Evolutionary conservation across 1,140 invertebrate genomes (phyloP).

Genomic region (Heliconius melpomene): DNA sequence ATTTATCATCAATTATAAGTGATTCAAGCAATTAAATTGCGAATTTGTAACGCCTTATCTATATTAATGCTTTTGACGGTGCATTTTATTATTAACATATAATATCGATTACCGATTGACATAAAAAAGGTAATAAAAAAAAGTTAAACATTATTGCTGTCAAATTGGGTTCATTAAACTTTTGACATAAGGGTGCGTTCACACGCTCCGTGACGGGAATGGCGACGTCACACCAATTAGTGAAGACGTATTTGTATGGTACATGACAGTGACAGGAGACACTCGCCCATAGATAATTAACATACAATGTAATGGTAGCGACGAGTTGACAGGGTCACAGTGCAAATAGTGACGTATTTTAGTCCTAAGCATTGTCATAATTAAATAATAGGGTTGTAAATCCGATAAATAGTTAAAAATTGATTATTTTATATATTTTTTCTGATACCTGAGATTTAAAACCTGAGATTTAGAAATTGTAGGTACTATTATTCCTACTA

Average conservation of each 20-base stretch:
- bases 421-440: too few species aligned
- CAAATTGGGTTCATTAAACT: constrained; percentile 28
- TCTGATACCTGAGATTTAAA: too few species aligned
- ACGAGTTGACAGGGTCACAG: constrained; percentile 49
- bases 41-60: constrained; percentile 40
- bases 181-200: constrained; percentile 28
- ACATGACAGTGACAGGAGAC: constrained; percentile 37
- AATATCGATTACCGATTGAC: constrained; percentile 45
- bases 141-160: constrained; percentile 29
- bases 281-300: constrained; percentile 53
- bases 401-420: too few species aligned
- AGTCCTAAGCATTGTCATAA: constrained; percentile 31
- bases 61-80: constrained; percentile 44
- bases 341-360: constrained; percentile 40
- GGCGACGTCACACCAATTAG: constrained; percentile 30
- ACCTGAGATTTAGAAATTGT: too few species aligned
- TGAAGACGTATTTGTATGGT: constrained; percentile 30
- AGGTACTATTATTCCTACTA: too few species aligned
- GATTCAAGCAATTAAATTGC: constrained; percentile 19
- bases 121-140: constrained; percentile 24
- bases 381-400: neutral
- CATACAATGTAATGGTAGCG: constrained; percentile 76
- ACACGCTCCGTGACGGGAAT: constrained; percentile 19
- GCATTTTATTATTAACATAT: constrained; percentile 51
- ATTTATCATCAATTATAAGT: constrained; percentile 27